Evolutionary conservation across 53 echinoderm and acorn worm species (phyloP).

Genomic region (Echinarachnius parma): DNA sequence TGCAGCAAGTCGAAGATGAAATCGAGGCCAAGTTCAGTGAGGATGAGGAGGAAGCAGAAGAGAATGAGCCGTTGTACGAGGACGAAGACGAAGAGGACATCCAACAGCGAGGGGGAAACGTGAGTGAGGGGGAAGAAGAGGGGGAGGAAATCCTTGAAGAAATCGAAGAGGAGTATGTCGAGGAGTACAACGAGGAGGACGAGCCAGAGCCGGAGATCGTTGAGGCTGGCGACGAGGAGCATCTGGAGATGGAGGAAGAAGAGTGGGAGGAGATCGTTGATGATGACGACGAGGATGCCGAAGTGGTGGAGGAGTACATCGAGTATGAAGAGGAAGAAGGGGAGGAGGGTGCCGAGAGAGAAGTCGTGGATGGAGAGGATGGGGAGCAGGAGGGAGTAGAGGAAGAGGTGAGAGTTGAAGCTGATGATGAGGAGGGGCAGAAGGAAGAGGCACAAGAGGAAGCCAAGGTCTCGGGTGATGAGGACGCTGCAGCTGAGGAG

Average conservation of each 20-base stretch:
- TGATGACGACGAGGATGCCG: conserved; percentile 22
- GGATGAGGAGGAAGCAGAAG: conserved; percentile 34
- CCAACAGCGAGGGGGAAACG: conserved; percentile 16
- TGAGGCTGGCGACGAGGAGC: conserved; percentile 30
- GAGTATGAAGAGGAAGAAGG: conserved; percentile 15
- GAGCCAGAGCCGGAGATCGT: conserved; percentile 43
- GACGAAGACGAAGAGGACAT: conserved; percentile 40
- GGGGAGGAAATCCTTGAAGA: conserved; percentile 26
- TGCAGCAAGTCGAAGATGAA: conserved; percentile 11
- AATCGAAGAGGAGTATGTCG: conserved; percentile 15
- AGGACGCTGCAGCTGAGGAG: neutral
- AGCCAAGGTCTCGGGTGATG: conserved; percentile 9
- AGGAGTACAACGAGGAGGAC: conserved; percentile 3
- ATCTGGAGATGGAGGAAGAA: conserved; percentile 36
- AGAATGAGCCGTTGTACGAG: conserved; percentile 24
- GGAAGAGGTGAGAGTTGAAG: conserved; percentile 25
- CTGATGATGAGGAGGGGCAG: conserved; percentile 1
- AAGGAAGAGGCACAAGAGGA: neutral
- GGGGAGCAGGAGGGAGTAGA: conserved; percentile 21
- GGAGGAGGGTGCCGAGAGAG: conserved; percentile 12
- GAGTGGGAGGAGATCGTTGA: conserved; percentile 35
- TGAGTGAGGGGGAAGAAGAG: neutral
- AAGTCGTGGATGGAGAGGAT: conserved; percentile 13
- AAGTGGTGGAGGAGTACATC: conserved; percentile 17
- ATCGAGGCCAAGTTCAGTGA: conserved; percentile 6